Base-by-base conservation (phyloP, 2,113 vertebrate species). In the Chloropsis cyanopogon region DNA sequence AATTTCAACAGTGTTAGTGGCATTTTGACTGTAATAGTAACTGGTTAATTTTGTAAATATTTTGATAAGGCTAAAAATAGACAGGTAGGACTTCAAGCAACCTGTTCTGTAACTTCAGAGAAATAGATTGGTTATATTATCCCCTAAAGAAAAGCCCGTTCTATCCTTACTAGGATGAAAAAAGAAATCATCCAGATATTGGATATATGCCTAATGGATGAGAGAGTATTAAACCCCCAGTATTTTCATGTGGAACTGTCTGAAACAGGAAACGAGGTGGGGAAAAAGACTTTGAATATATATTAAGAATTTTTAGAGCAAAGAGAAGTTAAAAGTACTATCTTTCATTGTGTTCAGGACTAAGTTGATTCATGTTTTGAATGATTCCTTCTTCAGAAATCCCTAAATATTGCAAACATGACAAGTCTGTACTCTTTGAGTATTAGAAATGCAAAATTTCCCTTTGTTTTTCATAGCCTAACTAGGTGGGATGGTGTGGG, bases 181-280 rank as follows among this genome's bases (percentile, higher is more conserved):
- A 91, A 47, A 53, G 0, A 44, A 39, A 56, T 21, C 7, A 39
- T 54, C 46, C 12, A 26, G 8, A 20, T 84, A 52, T 76, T 57
- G 23, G 7, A 18, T 63, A 44, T 6, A 23, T 42, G 12, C 3
- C 3, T 69, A 47, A 41, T 53, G 44, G 26, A 44, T 39, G 12
- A 63, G 17, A 63, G 19, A 7, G 2, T 53, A 49, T 57, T 24
- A 77, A 91, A 44, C 2, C 4, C 2, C 21, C 63, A 2, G 2
- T 54, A 64, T 86, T 88, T 82, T 64, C 10, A 64, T 12, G 16
- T 17, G 12, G 16, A 88, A 60, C 4, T 39, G 3, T 50, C 33
- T 50, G 25, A 28, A 73, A 20, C 2, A 35, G 20, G 18, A 31
- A 24, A 26, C 1, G 2, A 2, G 2, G 13, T 2, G 0, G 12